These are phyloP conservation scores for Brachypodius melanocephalos DNA, from an alignment of 2,113 vertebrate genomes.

Conservation along the genomic window DNA sequence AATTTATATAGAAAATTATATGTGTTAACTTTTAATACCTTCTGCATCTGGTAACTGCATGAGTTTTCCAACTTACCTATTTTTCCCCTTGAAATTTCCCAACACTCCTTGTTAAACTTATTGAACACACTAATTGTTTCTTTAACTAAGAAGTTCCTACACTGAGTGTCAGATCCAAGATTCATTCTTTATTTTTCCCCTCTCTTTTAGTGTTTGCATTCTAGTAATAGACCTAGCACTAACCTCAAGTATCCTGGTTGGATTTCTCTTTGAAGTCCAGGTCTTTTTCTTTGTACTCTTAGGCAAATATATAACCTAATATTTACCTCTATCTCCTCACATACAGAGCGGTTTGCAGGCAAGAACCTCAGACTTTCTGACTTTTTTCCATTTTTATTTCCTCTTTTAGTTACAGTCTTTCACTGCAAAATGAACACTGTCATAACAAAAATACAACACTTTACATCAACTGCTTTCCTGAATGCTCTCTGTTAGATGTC, in stretches of 20 bases:
- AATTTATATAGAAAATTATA: not conserved
- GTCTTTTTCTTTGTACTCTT: not conserved
- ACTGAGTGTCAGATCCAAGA: not conserved
- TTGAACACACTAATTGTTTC: not conserved
- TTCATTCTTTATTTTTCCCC: not conserved
- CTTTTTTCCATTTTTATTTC: not conserved
- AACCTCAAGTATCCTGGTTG: not conserved
- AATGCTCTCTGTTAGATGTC: not conserved
- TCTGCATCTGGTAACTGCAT: not conserved
- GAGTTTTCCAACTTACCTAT: not conserved
- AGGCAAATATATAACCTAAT: not conserved
- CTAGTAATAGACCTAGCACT: not conserved
- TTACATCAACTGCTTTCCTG: not conserved
- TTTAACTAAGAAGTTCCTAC: not conserved
- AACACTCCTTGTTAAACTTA: not conserved
- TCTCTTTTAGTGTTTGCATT: not conserved
- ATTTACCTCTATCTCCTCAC: not conserved
- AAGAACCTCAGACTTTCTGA: not conserved
- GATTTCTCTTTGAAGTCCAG: not conserved
- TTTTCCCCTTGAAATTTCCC: not conserved
- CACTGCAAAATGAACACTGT: not conserved
- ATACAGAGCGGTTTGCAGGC: not conserved
- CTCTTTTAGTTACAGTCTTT: not conserved
- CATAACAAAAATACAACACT: not conserved
- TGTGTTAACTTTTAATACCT: not conserved